Evolutionary conservation across 2,797 vertebrate species (phyloP).

Genomic region (Hephaestus fuliginosus): DNA sequence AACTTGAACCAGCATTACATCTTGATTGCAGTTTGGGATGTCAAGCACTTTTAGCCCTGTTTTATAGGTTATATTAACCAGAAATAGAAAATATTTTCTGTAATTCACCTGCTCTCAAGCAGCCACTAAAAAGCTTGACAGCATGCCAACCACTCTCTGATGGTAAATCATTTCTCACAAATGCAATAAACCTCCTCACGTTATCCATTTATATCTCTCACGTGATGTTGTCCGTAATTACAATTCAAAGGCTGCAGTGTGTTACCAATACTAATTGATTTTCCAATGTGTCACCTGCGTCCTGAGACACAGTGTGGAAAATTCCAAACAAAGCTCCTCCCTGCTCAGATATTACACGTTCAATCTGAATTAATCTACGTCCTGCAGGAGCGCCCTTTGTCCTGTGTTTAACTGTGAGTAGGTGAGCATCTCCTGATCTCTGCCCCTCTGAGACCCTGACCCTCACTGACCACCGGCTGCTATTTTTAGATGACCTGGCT

Average conservation of each 20-base stretch:
- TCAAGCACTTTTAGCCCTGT: slow-evolving; percentile 23
- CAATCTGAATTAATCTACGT: background rate
- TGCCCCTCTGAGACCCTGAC: slow-evolving; percentile 61
- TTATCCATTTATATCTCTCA: slow-evolving; percentile 38
- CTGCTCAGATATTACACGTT: background rate
- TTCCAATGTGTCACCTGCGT: slow-evolving; percentile 10
- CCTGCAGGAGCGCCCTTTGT: background rate
- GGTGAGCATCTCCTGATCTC: slow-evolving; percentile 32
- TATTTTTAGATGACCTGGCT: slow-evolving; percentile 84
- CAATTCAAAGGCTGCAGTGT: background rate
- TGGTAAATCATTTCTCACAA: slow-evolving; percentile 32
- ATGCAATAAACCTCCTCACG: slow-evolving; percentile 18
- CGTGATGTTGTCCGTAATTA: slow-evolving; percentile 13
- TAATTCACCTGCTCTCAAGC: slow-evolving; percentile 1
- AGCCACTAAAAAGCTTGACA: slow-evolving; percentile 7
- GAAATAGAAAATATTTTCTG: background rate
- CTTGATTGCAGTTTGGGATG: slow-evolving; percentile 13
- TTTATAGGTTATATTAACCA: background rate
- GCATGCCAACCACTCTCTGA: background rate
- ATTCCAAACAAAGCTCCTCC: slow-evolving; percentile 3
- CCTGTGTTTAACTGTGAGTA: slow-evolving; percentile 28
- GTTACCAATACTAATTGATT: background rate
- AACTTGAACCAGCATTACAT: background rate
- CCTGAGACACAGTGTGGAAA: slow-evolving; percentile 12
- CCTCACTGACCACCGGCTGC: slow-evolving; percentile 45